Percentiles rank a stretch among this genome's conserved stretches.
These are phyloP conservation scores for Eretmochelys imbricata DNA, from an alignment of 2,113 vertebrate species.

Conservation along the genomic window DNA sequence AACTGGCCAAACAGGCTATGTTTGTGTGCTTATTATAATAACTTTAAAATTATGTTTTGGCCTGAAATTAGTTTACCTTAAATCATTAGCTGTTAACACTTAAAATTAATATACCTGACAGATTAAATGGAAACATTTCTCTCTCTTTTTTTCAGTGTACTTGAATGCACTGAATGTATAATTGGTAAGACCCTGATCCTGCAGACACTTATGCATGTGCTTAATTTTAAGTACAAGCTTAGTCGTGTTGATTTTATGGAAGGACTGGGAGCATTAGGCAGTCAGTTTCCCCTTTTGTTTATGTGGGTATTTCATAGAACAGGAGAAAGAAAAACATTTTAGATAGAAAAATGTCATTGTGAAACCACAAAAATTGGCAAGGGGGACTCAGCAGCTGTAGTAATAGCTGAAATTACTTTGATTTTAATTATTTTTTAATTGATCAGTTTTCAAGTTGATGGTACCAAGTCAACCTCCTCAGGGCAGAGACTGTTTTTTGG, in stretches of 20 bases:
- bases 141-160: not conserved
- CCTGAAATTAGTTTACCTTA: not conserved
- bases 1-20: not conserved
- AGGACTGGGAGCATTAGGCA: not conserved
- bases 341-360: not conserved
- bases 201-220: not conserved
- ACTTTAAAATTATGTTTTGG: not conserved
- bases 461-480: not conserved
- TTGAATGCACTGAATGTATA: not conserved
- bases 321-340: not conserved
- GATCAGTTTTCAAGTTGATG: not conserved
- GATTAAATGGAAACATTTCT: not conserved
- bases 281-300: not conserved
- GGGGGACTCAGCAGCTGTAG: not conserved
- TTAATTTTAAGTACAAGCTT: not conserved
- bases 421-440: not conserved
- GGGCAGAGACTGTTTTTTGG: not conserved
- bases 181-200: not conserved
- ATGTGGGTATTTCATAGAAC: not conserved
- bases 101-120: not conserved
- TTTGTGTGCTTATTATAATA: not conserved
- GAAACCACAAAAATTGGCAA: not conserved
- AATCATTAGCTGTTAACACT: not conserved
- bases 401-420: not conserved
- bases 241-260: not conserved